These are phyloP conservation scores for Clepsis dumicolana DNA, from an alignment of 2,888 invertebrate species.

Conservation along the genomic window DNA sequence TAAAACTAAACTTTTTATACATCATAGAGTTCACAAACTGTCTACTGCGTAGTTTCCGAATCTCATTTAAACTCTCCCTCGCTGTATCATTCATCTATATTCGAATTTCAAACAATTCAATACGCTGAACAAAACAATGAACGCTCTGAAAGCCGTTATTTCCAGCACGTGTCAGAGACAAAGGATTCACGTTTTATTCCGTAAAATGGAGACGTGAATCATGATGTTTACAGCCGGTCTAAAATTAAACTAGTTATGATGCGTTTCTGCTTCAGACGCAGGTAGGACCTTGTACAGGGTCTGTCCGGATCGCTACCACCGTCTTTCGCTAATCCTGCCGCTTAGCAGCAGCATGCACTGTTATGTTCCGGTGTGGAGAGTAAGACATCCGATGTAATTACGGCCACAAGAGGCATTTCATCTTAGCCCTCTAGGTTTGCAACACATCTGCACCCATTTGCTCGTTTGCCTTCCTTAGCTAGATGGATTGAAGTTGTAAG, in stretches of 20 bases:
- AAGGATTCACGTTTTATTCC: neutral
- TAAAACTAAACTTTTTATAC: too few species aligned
- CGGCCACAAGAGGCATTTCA: too few species aligned
- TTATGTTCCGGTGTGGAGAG: too few species aligned
- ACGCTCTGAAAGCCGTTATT: neutral
- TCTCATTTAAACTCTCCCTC: neutral
- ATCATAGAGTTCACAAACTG: too few species aligned
- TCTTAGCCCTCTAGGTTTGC: too few species aligned
- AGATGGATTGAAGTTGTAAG: too few species aligned
- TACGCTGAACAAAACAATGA: neutral
- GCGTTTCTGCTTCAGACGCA: neutral
- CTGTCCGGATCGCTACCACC: too few species aligned
- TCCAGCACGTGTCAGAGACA: constrained; percentile 9
- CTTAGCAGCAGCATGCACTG: too few species aligned
- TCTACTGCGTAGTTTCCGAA: neutral
- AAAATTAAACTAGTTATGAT: neutral
- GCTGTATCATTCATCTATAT: neutral
- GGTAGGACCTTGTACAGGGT: neutral
- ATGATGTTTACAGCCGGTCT: neutral
- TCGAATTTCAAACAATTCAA: neutral
- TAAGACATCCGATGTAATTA: too few species aligned
- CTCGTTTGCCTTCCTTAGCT: too few species aligned
- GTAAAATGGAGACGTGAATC: neutral
- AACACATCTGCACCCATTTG: too few species aligned
- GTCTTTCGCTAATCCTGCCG: too few species aligned